Evolutionary conservation across 2,888 invertebrate genomes (phyloP).

Genomic region (Hypomecis atomaria): DNA sequence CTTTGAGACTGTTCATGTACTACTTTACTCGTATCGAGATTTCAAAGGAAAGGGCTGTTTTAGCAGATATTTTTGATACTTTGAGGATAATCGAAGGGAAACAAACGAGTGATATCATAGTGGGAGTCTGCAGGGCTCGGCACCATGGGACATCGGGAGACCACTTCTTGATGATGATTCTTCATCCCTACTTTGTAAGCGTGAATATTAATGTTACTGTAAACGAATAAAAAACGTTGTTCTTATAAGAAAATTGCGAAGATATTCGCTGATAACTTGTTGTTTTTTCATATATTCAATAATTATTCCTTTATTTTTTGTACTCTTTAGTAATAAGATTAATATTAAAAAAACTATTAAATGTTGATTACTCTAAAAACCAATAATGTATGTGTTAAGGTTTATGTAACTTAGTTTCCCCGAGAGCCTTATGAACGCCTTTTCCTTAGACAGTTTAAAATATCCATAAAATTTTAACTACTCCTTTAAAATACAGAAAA

Average conservation of each 20-base stretch:
- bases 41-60: slow-evolving; percentile 83
- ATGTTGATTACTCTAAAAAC: slow-evolving; percentile 84
- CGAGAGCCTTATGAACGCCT: slow-evolving; percentile 82
- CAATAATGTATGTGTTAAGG: slow-evolving; percentile 80
- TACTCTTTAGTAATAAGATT: slow-evolving; percentile 84
- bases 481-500: slow-evolving; percentile 52
- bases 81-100: slow-evolving; percentile 82
- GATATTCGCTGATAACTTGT: slow-evolving; percentile 80
- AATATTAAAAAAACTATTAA: slow-evolving; percentile 84
- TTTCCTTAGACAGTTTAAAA: slow-evolving; percentile 78
- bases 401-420: slow-evolving; percentile 81
- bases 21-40: slow-evolving; percentile 65
- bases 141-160: slow-evolving; percentile 40
- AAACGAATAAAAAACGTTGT: slow-evolving; percentile 81
- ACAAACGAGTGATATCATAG: slow-evolving; percentile 69
- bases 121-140: slow-evolving; percentile 42
- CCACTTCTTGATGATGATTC: slow-evolving; percentile 54
- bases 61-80: slow-evolving; percentile 85
- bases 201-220: slow-evolving; percentile 77
- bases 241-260: slow-evolving; percentile 81
- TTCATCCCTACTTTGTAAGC: slow-evolving; percentile 72
- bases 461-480: slow-evolving; percentile 50
- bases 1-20: slow-evolving; percentile 84
- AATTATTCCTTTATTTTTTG: slow-evolving; percentile 85
- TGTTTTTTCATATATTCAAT: slow-evolving; percentile 84